These are phyloP conservation scores for Sycophaga agraensis DNA, from an alignment of 1,140 invertebrate genomes.

Conservation along the genomic window DNA sequence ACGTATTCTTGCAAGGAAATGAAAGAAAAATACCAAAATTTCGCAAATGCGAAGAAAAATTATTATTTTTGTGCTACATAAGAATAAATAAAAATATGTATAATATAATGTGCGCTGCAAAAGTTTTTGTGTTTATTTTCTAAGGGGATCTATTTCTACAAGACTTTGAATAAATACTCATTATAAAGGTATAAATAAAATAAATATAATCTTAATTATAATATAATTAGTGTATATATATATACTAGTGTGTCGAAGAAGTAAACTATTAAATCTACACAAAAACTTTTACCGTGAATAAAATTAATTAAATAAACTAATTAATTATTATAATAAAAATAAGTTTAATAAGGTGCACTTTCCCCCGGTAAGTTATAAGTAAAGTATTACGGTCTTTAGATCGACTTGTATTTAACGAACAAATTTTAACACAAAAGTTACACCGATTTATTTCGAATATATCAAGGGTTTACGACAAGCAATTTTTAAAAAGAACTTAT, in stretches of 20 bases:
- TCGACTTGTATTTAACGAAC: not conserved
- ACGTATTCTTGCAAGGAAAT: too few species aligned
- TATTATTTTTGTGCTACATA: conserved; percentile 19
- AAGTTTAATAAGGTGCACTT: too few species aligned
- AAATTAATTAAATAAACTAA: conserved; percentile 10
- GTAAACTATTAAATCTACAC: too few species aligned
- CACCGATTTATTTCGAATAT: too few species aligned
- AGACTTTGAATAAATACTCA: too few species aligned
- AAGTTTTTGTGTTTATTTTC: conserved; percentile 8
- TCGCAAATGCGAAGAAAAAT: conserved; percentile 13
- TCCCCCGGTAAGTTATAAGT: not conserved
- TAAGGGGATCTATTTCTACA: too few species aligned
- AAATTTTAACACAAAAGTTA: not conserved
- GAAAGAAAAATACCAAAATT: too few species aligned
- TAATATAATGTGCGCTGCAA: not conserved
- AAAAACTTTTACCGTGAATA: conserved; percentile 11
- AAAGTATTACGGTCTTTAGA: not conserved
- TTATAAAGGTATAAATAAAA: not conserved
- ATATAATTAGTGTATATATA: not conserved
- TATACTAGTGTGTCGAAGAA: too few species aligned
- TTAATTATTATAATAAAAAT: conserved; percentile 2
- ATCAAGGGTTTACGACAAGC: too few species aligned
- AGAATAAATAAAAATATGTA: conserved; percentile 12
- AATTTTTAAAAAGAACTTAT: too few species aligned
- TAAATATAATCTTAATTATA: not conserved